phyloP scores from a whole-genome alignment of 2,797 vertebrate genomes.

The Nannoperca australis region DNA sequence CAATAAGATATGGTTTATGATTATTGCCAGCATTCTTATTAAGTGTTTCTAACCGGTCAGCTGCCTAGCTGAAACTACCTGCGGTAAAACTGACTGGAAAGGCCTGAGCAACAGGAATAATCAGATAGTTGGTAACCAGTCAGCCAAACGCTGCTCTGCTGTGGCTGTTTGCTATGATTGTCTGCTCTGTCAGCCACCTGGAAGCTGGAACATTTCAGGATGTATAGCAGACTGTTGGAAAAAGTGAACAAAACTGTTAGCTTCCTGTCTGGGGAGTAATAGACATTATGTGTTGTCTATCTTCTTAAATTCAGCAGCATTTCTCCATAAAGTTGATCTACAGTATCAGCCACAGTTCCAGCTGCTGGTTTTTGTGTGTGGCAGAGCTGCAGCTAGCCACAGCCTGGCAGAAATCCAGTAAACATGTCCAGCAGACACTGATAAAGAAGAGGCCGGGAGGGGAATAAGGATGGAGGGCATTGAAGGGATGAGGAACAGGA shows the following conservation, averaged over 20 bases:
- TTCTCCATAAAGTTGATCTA: constrained; percentile 42
- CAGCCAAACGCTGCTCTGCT: not conserved
- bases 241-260: constrained; percentile 22
- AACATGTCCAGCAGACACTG: constrained; percentile 39
- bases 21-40: not conserved
- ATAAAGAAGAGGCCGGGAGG: constrained; percentile 17
- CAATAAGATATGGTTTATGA: not conserved
- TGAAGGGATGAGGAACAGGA: not conserved
- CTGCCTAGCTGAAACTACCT: not conserved
- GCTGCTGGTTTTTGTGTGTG: not conserved
- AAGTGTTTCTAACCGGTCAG: not conserved
- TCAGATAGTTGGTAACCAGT: not conserved
- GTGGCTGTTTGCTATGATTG: not conserved
- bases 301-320: constrained; percentile 4
- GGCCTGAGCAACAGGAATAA: not conserved
- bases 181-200: not conserved
- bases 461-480: not conserved
- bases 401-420: constrained; percentile 30
- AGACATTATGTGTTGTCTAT: not conserved
- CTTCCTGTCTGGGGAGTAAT: constrained; percentile 7
- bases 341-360: constrained; percentile 9
- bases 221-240: not conserved
- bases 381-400: not conserved
- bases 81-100: not conserved
- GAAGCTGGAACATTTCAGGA: constrained; percentile 9